Evolutionary conservation across 2,888 invertebrate species (phyloP), one percentile per base, ranked within the genome.

Genomic region (Metellina segmentata): DNA sequence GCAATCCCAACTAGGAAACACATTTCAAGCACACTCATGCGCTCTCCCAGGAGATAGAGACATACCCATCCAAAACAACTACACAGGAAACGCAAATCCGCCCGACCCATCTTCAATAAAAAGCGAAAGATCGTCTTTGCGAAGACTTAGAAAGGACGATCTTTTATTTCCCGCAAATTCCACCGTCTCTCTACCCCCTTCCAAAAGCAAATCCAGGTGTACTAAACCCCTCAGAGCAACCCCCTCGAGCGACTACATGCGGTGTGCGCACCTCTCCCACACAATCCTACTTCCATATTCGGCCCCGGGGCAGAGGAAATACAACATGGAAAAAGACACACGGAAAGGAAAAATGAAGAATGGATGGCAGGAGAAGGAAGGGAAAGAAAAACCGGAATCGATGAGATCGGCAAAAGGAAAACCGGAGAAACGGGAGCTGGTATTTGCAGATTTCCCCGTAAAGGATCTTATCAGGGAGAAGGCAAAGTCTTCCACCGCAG

Each of bases 401-500:
- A 85, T 87, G 77, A 34, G 79, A 86, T 51, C 69, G 72, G 79
- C 20, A 72, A 72, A 71, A 81, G 81, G 69, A 88, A 81, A 81
- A 81, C 71, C 70, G 85, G 81, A 88, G 79, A 86, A 72, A 74
- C 72, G 61, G 72, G 71, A 81, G 74, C 81, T 75, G 61, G 78
- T 85, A 79, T 90, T 90, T 90, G 89, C 89, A 90, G 89, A 90
- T 90, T 81, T 52, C 78, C 53, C 78, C 16, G 78, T 9, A 72
- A 87, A 72, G 85, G 71, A 83, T 85, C 89, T 90, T 90, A 90
- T 90, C 89, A 90, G 75, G 49, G 86, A 74, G 20, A 74, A 88
- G 88, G 89, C 89, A 77, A 78, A 85, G 83, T 90, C 83, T 88
- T 88, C 88, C 61, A 72, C 20, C 83, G 61, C 89, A 90, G 89